Evolutionary conservation across 2,888 invertebrate species (phyloP).

Genomic region (Drosophila anomalata): DNA sequence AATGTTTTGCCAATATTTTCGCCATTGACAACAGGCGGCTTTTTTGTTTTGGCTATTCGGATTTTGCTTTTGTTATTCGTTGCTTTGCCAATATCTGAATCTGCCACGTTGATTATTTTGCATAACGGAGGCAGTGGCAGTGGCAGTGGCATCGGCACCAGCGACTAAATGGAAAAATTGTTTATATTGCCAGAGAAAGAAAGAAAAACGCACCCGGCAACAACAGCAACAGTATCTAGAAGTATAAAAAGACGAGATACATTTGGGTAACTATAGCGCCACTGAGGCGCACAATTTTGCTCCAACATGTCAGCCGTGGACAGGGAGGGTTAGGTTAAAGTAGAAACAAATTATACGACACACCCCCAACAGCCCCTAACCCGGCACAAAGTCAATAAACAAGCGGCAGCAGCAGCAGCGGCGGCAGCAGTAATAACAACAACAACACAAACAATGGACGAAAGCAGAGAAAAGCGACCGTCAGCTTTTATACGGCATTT

Average conservation of each 20-base stretch:
- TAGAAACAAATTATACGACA: constrained; percentile 77
- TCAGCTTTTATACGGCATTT: constrained; percentile 66
- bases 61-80: constrained; percentile 40
- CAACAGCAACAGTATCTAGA: constrained; percentile 5
- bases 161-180: constrained; percentile 45
- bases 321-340: constrained; percentile 62
- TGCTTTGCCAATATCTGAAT: constrained; percentile 39
- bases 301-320: constrained; percentile 26
- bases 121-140: constrained; percentile 48
- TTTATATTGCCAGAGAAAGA: constrained; percentile 42
- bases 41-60: constrained; percentile 23
- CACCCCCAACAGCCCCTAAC: constrained; percentile 56
- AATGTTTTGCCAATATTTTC: constrained; percentile 78
- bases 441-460: constrained; percentile 41
- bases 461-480: constrained; percentile 40
- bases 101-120: constrained; percentile 50
- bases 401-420: constrained; percentile 59
- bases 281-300: constrained; percentile 73
- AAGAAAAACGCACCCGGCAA: constrained; percentile 46
- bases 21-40: constrained; percentile 65
- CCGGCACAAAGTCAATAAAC: constrained; percentile 75
- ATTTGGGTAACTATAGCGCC: constrained; percentile 61
- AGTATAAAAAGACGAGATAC: constrained; percentile 18
- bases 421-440: constrained; percentile 31
- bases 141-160: constrained; percentile 24